Evolutionary conservation across 1,140 invertebrate genomes (phyloP).

Genomic region (Pogonomyrmex barbatus): DNA sequence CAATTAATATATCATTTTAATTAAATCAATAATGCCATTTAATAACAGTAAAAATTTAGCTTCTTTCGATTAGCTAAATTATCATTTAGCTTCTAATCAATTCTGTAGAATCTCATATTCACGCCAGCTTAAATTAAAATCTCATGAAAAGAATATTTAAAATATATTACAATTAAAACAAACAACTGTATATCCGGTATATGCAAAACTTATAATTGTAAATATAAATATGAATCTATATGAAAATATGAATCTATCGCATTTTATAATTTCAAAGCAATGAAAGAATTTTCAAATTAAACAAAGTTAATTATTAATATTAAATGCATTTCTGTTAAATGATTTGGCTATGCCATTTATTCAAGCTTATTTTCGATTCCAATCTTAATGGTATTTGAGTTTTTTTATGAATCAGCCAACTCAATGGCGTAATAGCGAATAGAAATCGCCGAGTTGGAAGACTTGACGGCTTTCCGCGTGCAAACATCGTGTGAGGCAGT

Average conservation of each 20-base stretch:
- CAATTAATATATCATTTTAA: background rate
- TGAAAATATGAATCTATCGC: background rate
- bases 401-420: background rate
- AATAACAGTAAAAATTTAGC: background rate
- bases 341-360: background rate
- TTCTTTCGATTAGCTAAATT: too few relatives aligned
- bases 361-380: conserved; percentile 2
- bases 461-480: background rate
- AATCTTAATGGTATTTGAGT: conserved; percentile 8
- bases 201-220: background rate
- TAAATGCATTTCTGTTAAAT: background rate
- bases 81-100: background rate
- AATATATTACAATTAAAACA: too few relatives aligned
- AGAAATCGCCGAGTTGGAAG: conserved; percentile 13
- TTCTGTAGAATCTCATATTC: background rate
- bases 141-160: too few relatives aligned
- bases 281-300: background rate
- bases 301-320: background rate
- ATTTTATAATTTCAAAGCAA: background rate
- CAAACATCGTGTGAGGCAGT: conserved; percentile 15
- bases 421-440: background rate
- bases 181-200: too few relatives aligned
- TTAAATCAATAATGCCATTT: background rate
- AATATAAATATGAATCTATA: background rate
- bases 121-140: background rate